Conservation (phyloP, 2,113 vertebrate species). For the Scophthalmus maximus region DNA sequence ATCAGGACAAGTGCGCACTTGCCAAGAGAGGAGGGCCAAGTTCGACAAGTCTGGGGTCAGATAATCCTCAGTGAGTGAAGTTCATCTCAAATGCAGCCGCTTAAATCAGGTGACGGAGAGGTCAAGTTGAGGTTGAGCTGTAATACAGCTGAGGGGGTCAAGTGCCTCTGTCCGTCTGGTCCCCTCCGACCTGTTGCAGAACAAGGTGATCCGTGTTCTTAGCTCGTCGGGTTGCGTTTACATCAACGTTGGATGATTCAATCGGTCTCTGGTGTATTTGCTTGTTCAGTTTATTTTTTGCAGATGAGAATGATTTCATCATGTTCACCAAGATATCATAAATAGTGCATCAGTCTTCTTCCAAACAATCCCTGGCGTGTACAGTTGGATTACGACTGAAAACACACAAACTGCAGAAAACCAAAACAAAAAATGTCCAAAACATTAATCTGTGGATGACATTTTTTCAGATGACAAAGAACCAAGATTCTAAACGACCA, state of each 20-base stretch:
- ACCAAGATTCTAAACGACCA: background rate
- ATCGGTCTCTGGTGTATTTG: background rate
- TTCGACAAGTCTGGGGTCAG: constrained; percentile 52
- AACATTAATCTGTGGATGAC: background rate
- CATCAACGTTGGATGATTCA: background rate
- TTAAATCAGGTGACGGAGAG: constrained; percentile 52
- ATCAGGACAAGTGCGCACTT: constrained; percentile 68
- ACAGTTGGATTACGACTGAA: background rate
- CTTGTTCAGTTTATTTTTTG: background rate
- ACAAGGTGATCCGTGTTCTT: constrained; percentile 10
- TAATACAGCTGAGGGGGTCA: constrained; percentile 32
- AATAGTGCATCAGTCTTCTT: background rate
- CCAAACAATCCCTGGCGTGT: background rate
- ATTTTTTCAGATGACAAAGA: background rate
- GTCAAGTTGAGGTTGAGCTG: constrained; percentile 70
- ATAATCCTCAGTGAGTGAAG: constrained; percentile 45
- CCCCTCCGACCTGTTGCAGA: constrained; percentile 33
- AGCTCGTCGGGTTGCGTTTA: background rate
- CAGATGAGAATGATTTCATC: background rate
- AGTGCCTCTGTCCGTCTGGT: constrained; percentile 38
- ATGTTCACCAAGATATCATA: background rate
- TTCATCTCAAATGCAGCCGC: constrained; percentile 16
- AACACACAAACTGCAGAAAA: constrained; percentile 1
- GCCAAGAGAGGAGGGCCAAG: constrained; percentile 52
- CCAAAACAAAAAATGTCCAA: no score